phyloP scores from a whole-genome alignment of 2,888 invertebrate species.

The Onchidella celtica region DNA sequence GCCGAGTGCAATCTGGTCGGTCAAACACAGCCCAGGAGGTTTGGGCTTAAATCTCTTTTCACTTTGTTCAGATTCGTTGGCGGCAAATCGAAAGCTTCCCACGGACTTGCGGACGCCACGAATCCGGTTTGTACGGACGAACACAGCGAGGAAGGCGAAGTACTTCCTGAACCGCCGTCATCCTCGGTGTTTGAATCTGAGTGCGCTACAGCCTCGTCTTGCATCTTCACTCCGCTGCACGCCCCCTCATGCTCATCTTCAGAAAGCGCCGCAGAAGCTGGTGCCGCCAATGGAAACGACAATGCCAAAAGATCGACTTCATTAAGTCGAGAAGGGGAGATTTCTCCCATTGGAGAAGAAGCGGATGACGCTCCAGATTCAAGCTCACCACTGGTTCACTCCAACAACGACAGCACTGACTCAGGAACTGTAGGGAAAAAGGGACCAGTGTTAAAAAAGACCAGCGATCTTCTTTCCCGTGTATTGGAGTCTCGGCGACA shows the following conservation, averaged over 20 bases:
- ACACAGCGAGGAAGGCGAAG: not conserved
- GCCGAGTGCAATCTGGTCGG: not conserved
- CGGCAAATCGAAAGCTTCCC: slow-evolving; percentile 20
- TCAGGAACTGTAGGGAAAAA: not conserved
- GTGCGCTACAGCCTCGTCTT: slow-evolving; percentile 14
- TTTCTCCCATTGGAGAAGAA: not conserved
- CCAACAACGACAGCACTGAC: not conserved
- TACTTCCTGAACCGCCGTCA: not conserved
- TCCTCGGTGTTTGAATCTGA: slow-evolving; percentile 9
- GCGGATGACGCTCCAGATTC: not conserved
- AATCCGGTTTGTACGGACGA: not conserved
- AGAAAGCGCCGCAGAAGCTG: not conserved
- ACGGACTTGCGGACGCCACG: not conserved
- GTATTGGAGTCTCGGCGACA: not conserved
- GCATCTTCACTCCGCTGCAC: slow-evolving; percentile 1
- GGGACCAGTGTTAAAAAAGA: slow-evolving; percentile 23
- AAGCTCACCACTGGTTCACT: slow-evolving; percentile 7
- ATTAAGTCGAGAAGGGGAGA: not conserved
- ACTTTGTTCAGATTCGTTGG: slow-evolving; percentile 44
- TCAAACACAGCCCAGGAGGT: slow-evolving; percentile 17
- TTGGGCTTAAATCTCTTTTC: slow-evolving; percentile 45
- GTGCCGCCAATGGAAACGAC: not conserved
- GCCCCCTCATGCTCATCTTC: not conserved
- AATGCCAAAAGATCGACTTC: not conserved
- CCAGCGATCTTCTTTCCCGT: slow-evolving; percentile 17